A percentile compares a stretch with the other conserved stretches of the same genome.
These are phyloP conservation scores for Popillia japonica DNA, from an alignment of 1,140 invertebrate genomes.

Conservation along the genomic window DNA sequence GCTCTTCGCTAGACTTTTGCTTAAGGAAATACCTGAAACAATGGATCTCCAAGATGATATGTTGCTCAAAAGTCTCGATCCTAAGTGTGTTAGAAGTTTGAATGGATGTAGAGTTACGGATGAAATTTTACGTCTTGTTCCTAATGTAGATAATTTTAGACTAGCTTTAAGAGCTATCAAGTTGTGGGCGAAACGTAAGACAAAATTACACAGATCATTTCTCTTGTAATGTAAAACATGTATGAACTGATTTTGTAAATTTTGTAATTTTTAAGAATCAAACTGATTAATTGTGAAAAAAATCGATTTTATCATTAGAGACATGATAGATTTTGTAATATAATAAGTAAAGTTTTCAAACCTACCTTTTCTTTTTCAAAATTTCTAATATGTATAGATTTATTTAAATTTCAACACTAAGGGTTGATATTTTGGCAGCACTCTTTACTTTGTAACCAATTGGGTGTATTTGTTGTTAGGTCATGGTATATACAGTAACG, in stretches of 20 bases:
- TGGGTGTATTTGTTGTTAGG: constrained; percentile 64
- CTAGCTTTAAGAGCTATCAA: constrained; percentile 95
- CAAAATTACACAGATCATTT: constrained; percentile 16
- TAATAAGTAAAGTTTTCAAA: too few relatives aligned
- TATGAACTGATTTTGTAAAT: too few relatives aligned
- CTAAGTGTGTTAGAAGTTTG: constrained; percentile 94
- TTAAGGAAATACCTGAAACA: constrained; percentile 88
- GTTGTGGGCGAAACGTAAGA: constrained; percentile 97
- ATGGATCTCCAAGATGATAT: constrained; percentile 91
- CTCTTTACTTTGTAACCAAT: constrained; percentile 44
- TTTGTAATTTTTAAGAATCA: too few relatives aligned
- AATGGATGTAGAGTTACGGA: constrained; percentile 99
- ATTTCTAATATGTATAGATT: too few relatives aligned
- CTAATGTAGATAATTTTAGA: constrained; percentile 94
- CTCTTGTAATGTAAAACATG: neutral
- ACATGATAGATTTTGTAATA: neutral
- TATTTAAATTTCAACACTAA: too few relatives aligned
- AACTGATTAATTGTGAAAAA: neutral
- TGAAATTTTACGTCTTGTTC: constrained; percentile 95
- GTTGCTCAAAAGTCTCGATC: constrained; percentile 94
- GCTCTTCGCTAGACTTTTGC: constrained; percentile 91
- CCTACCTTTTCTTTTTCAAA: too few relatives aligned
- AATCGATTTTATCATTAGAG: too few relatives aligned
- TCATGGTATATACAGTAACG: constrained; percentile 98
- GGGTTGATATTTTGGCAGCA: constrained; percentile 18